phyloP scores from a whole-genome alignment of 2,113 vertebrate genomes.

The Gallinago media region DNA sequence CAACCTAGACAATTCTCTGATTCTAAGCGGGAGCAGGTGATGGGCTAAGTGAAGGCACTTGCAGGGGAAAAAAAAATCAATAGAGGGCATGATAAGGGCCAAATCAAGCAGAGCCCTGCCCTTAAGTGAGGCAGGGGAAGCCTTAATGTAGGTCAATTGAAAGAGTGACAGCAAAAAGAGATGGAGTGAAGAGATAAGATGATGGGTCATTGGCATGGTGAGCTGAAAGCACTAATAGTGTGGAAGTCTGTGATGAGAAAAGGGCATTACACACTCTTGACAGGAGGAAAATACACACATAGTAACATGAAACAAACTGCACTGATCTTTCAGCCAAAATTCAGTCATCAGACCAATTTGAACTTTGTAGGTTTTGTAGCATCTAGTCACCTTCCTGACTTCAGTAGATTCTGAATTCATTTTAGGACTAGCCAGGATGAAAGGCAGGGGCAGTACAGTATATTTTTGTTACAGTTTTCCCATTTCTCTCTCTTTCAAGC shows the following conservation, averaged over 20 bases:
- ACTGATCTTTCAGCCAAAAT: neutral
- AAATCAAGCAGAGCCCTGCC: neutral
- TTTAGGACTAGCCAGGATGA: neutral
- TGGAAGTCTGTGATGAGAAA: neutral
- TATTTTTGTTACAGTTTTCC: neutral
- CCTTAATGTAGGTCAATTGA: neutral
- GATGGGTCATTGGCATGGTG: accelerated
- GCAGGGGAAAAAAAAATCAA: too few species aligned
- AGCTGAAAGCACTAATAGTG: neutral
- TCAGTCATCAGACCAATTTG: neutral
- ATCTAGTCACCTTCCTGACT: neutral
- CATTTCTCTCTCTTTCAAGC: neutral
- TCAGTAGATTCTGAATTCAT: neutral
- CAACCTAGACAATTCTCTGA: too few species aligned
- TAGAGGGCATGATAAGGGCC: neutral
- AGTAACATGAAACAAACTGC: neutral
- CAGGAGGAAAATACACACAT: neutral
- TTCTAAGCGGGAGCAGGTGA: neutral
- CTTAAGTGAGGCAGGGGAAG: neutral
- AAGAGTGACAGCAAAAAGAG: neutral
- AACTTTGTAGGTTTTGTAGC: neutral
- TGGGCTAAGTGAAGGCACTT: neutral
- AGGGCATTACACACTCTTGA: neutral
- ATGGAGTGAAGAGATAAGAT: neutral
- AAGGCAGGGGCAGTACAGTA: neutral